Conservation (phyloP, 2,888 invertebrate species). For the Drosophila gaucha region DNA sequence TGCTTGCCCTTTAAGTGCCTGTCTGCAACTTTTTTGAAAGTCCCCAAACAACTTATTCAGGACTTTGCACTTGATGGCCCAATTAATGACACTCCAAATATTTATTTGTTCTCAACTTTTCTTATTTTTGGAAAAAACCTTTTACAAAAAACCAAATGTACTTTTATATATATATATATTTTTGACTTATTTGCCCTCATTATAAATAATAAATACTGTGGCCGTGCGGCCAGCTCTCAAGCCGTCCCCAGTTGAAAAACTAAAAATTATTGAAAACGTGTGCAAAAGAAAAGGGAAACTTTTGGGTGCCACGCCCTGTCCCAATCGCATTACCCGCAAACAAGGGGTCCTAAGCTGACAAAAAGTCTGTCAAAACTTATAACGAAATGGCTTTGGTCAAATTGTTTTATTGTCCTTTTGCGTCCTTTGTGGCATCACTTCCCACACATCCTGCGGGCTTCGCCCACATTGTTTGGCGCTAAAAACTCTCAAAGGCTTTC, state of each 20-base stretch:
- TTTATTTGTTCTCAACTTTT: constrained; percentile 56
- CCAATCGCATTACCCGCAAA: constrained; percentile 20
- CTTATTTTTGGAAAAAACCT: constrained; percentile 26
- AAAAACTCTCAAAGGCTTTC: constrained; percentile 52
- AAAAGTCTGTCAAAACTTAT: constrained; percentile 59
- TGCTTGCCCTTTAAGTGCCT: constrained; percentile 33
- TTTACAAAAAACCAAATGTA: constrained; percentile 13
- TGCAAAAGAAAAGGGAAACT: constrained; percentile 54
- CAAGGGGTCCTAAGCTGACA: constrained; percentile 29
- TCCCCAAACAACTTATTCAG: constrained; percentile 35
- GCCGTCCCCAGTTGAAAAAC: constrained; percentile 43
- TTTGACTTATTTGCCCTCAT: constrained; percentile 10
- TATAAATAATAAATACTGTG: constrained; percentile 5
- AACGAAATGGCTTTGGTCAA: constrained; percentile 65
- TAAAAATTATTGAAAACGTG: constrained; percentile 73
- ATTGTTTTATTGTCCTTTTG: constrained; percentile 62
- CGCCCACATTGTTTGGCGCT: constrained; percentile 26
- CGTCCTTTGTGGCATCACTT: constrained; percentile 17
- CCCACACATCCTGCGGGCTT: not conserved
- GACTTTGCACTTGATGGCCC: constrained; percentile 60
- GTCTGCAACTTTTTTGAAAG: constrained; percentile 32
- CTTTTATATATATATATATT: constrained; percentile 1
- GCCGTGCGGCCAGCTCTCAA: constrained; percentile 13
- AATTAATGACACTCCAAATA: constrained; percentile 61
- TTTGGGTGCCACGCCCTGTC: constrained; percentile 23